A percentile compares a stretch with the other conserved stretches of the same genome.
phyloP scores from a whole-genome alignment of 1,140 invertebrate genomes.

The Anastrepha ludens region DNA sequence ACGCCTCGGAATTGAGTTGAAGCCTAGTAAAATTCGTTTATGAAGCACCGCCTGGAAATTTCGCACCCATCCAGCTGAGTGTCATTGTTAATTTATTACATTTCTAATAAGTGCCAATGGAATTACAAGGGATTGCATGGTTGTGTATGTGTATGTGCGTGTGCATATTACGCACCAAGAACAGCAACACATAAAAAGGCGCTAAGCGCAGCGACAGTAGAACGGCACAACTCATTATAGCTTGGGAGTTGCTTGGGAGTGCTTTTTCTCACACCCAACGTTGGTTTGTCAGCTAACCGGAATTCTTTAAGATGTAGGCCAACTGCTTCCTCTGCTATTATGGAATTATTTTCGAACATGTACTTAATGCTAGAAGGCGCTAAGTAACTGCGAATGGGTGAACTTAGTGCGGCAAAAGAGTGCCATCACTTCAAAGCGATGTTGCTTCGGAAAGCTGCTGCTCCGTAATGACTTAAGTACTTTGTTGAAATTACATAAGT shows the following conservation, averaged over 20 bases:
- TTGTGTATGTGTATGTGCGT: not conserved
- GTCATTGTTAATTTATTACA: slow-evolving; percentile 36
- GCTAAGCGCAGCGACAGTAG: not conserved
- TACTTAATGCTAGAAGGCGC: slow-evolving; percentile 3
- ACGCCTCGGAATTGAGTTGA: not conserved
- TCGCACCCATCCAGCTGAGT: not conserved
- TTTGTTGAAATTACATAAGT: slow-evolving; percentile 31
- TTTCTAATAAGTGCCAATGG: slow-evolving; percentile 16
- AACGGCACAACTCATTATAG: not conserved
- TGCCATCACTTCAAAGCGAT: not conserved
- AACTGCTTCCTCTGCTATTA: not conserved
- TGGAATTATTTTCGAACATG: not conserved
- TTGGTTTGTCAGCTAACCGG: not conserved
- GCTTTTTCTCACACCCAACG: not conserved
- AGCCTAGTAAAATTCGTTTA: not conserved
- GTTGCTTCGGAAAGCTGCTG: not conserved
- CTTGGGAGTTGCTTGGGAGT: not conserved
- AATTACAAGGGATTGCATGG: not conserved
- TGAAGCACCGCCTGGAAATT: not conserved
- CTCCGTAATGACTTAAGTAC: slow-evolving; percentile 20
- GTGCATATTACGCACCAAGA: not conserved
- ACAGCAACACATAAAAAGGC: not conserved
- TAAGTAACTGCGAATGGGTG: not conserved
- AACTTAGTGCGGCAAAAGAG: not conserved
- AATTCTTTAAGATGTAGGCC: not conserved